Evolutionary conservation across 1,140 invertebrate genomes (phyloP), one percentile per base, ranked within the genome.

Genomic region (Hestina assimilis): DNA sequence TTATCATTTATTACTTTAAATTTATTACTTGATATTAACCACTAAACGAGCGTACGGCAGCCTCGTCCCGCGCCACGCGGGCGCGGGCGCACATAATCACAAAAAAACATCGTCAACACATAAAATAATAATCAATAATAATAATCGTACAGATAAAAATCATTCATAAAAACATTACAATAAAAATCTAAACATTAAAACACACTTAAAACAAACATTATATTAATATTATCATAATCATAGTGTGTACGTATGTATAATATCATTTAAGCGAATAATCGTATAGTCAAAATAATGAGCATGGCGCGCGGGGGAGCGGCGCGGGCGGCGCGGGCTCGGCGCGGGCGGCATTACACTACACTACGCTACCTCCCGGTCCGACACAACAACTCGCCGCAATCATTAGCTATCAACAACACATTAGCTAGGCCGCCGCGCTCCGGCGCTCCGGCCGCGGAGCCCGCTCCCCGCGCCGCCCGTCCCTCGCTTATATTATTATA

Each of bases 121-220:
- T 86, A 86, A 88, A 86, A 86, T 88, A 86, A 86, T 88, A 85
- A 87, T 88, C 77, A 86, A 86, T 87, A 85, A 85, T 85, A 87
- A 88, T 86, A 84, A 87, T 87, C 81, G 80, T 86, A 84, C 83
- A 86, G 83, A 87, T 87, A 87, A 84, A 87, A 87, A 87, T 87
- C 84, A 87, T 87, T 81, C 83, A 87, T 86, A 86, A 87, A 87
- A 87, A 87, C 84, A 87, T 87, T 87, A 87, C 83, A 87, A 87
- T 87, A 87, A 87, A 87, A 87, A 87, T 87, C 84, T 87, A 87
- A 87, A 87, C 84, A 84, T 87, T 87, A 87, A 87, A 87, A 87
- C 84, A 87, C 84, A 83, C 84, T 86, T 87, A 87, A 87, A 87
- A 87, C 85, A 88, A 88, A 88, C 85, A 88, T 88, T 88, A 88